These are phyloP conservation scores for Enteromius unitaeniatus DNA, from an alignment of 2,797 vertebrate species.

Conservation along the genomic window DNA sequence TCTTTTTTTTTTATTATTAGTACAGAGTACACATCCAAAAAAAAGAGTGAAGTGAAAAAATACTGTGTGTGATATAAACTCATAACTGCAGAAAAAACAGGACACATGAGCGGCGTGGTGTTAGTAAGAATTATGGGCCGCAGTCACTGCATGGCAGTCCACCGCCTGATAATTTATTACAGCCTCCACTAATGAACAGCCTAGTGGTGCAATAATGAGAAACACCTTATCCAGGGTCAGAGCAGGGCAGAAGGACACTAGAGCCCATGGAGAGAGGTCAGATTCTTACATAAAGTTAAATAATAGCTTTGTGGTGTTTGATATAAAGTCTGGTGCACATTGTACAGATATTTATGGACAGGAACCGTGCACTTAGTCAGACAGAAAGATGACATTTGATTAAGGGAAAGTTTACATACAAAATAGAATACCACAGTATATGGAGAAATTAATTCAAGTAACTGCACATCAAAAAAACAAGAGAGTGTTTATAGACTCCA, in stretches of 20 bases:
- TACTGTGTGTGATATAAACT: background rate
- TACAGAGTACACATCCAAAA: background rate
- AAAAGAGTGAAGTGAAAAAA: too few relatives aligned
- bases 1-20: background rate
- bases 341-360: background rate
- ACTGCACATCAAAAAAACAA: background rate
- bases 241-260: slow-evolving; percentile 34
- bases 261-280: background rate
- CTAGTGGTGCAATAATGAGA: slow-evolving; percentile 55
- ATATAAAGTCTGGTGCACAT: background rate
- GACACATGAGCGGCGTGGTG: slow-evolving; percentile 35
- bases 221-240: slow-evolving; percentile 57
- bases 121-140: slow-evolving; percentile 54
- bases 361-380: background rate
- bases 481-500: background rate
- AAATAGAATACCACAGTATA: background rate
- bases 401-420: background rate
- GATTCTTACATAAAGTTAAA: background rate
- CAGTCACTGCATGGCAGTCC: slow-evolving; percentile 44
- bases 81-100: background rate
- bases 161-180: slow-evolving; percentile 56
- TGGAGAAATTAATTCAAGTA: background rate
- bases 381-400: background rate
- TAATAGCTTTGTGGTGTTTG: background rate
- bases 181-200: slow-evolving; percentile 60